Conservation (phyloP, 2,888 invertebrate species). For the Lordiphosa andalusiaca region DNA sequence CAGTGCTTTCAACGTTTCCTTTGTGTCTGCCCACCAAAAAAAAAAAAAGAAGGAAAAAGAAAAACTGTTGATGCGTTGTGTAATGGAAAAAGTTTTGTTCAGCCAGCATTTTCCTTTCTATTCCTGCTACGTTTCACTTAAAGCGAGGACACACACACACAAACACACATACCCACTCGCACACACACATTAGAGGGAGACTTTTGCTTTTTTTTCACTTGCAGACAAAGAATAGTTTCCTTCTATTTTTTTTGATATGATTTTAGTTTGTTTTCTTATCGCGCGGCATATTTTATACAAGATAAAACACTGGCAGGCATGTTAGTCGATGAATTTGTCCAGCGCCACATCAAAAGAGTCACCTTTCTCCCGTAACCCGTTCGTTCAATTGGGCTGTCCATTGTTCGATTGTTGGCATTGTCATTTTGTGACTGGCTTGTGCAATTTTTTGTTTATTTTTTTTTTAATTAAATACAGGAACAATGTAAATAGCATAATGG, state of each 20-base stretch:
- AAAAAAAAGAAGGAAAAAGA: constrained; percentile 36
- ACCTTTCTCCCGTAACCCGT: constrained; percentile 12
- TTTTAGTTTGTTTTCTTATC: constrained; percentile 14
- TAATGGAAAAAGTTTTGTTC: constrained; percentile 71
- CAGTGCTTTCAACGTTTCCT: constrained; percentile 66
- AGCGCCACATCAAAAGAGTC: constrained; percentile 18
- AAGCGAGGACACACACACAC: constrained; percentile 24
- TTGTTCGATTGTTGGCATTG: constrained; percentile 53
- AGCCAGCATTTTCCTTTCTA: constrained; percentile 67
- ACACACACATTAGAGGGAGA: constrained; percentile 18
- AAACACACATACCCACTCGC: neutral
- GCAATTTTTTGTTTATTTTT: constrained; percentile 37
- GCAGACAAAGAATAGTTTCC: constrained; percentile 42
- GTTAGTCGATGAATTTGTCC: constrained; percentile 32
- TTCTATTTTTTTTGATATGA: constrained; percentile 30
- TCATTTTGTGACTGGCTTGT: constrained; percentile 51
- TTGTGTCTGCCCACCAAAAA: constrained; percentile 58
- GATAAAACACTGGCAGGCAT: constrained; percentile 37
- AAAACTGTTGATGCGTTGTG: constrained; percentile 70
- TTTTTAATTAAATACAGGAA: constrained; percentile 66
- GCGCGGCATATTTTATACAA: constrained; percentile 7
- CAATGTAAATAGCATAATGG: constrained; percentile 56
- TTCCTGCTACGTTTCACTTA: constrained; percentile 68
- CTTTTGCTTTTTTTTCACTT: constrained; percentile 53
- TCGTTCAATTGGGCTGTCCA: neutral